These are phyloP conservation scores for Tenthredo scrophulariae DNA, from an alignment of 2,888 invertebrate species.

Conservation along the genomic window DNA sequence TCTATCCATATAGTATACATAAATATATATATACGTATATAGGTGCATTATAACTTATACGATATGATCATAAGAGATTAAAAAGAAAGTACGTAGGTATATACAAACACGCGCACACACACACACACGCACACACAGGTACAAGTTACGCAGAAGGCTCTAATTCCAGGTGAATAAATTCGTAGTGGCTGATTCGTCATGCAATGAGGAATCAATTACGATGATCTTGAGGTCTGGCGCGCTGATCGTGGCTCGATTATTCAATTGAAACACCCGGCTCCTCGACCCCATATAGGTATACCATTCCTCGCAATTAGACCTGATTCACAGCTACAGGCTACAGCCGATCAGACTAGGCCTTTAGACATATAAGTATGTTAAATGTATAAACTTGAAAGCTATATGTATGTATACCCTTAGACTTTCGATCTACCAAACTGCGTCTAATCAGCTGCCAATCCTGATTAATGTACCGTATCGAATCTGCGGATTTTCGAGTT, in stretches of 20 bases:
- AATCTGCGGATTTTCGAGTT: not conserved
- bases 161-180: slow-evolving; percentile 9
- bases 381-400: not conserved
- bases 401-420: not conserved
- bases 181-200: slow-evolving; percentile 20
- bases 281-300: slow-evolving; percentile 12
- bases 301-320: slow-evolving; percentile 70
- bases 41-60: not conserved
- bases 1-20: not conserved
- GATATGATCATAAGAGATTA: not conserved
- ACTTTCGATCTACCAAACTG: not conserved
- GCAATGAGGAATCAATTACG: slow-evolving; percentile 26
- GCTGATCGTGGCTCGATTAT: slow-evolving; percentile 21
- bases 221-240: slow-evolving; percentile 22
- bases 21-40: not conserved
- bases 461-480: slow-evolving; percentile 64
- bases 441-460: slow-evolving; percentile 66
- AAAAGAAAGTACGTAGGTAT: not conserved
- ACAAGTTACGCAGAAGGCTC: not conserved
- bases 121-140: not conserved
- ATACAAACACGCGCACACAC: too few relatives aligned
- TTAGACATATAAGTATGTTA: slow-evolving; percentile 33
- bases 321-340: slow-evolving; percentile 61
- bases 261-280: slow-evolving; percentile 28
- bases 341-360: slow-evolving; percentile 12